Base-by-base conservation (phyloP, 53 echinoderm and acorn worm genomes). In the Zoroaster sp. region DNA sequence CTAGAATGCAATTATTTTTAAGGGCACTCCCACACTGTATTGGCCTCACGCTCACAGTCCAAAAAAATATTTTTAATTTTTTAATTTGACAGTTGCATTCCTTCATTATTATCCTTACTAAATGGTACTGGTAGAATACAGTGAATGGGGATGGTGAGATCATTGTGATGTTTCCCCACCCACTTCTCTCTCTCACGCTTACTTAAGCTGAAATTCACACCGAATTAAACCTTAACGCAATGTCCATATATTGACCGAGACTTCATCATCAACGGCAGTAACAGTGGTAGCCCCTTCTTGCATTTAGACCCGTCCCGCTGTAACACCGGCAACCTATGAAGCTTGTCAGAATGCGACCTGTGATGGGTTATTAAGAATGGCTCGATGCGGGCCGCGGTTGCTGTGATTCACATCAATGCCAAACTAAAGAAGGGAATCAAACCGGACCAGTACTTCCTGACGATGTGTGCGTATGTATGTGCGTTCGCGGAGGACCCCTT, bases 381-480 rank as follows among this genome's bases (percentile, higher is more conserved):
- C 43, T n/a, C 9, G 46, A 18, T 30, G 51, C 46, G 45, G 25
- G 68, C 44, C 82, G 15, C 0, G 68, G 82, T 82, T 82, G 82
- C 82, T 66, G 40, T 2, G 82, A 82, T 82, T 39, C 43, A 41
- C 66, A 82, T 82, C 82, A 82, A 66, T 82, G 82, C 68, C 68
- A 82, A 66, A 33, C 39, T 15, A 67, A 14, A 82, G 18, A 14
- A 18, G 45, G 66, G 28, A 25, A n/a, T 13, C 10, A 18, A 32
- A 34, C 49, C 2, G 12, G 63, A 21, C 18, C 36, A 37, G n/a
- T n/a, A 20, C 63, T 63, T 79, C 55, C 28, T 79, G 63, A 15
- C 5, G 40, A 35, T 23, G 44, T 23, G 20, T 73, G 25, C n/a
- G 36, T 45, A 7, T 49, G 30, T 15, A 66, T 4, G 30, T n/a